These are phyloP conservation scores for Eupleurogrammus muticus DNA, from an alignment of 2,797 vertebrate genomes.

Conservation along the genomic window DNA sequence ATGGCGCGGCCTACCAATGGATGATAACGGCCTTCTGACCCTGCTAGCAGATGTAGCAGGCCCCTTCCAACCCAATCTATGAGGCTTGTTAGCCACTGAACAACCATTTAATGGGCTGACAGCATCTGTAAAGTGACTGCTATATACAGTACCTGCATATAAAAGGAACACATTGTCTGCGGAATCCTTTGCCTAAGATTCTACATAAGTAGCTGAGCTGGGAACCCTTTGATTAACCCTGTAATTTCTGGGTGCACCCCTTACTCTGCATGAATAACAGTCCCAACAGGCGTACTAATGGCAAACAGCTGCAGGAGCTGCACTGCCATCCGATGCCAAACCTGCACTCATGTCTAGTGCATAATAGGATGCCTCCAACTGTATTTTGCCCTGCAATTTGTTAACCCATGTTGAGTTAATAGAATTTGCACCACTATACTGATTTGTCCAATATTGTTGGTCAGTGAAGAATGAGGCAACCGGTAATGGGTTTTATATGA, in stretches of 20 bases:
- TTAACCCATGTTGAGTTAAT: conserved; percentile 49
- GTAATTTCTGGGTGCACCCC: conserved; percentile 12
- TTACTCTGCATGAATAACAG: conserved; percentile 27
- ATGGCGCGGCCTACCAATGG: too few species aligned
- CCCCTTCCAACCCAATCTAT: too few species aligned
- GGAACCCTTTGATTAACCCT: conserved; percentile 7
- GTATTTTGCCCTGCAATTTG: conserved; percentile 36
- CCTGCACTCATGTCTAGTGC: conserved; percentile 29
- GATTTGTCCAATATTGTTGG: conserved; percentile 50
- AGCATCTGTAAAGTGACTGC: too few species aligned
- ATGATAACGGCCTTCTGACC: too few species aligned
- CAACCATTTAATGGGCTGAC: too few species aligned
- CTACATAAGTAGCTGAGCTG: neutral
- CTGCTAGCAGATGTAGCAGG: too few species aligned
- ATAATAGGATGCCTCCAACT: conserved; percentile 41
- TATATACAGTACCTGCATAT: neutral
- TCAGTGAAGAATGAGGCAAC: conserved; percentile 54
- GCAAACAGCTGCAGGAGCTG: conserved; percentile 21
- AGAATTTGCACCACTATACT: conserved; percentile 37
- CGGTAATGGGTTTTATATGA: conserved; percentile 58
- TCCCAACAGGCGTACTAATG: conserved; percentile 25
- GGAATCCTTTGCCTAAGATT: neutral
- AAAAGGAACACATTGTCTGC: neutral
- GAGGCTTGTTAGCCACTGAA: too few species aligned
- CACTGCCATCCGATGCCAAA: conserved; percentile 15